Conservation (phyloP, 2,113 vertebrate genomes). For the Mola mola region DNA sequence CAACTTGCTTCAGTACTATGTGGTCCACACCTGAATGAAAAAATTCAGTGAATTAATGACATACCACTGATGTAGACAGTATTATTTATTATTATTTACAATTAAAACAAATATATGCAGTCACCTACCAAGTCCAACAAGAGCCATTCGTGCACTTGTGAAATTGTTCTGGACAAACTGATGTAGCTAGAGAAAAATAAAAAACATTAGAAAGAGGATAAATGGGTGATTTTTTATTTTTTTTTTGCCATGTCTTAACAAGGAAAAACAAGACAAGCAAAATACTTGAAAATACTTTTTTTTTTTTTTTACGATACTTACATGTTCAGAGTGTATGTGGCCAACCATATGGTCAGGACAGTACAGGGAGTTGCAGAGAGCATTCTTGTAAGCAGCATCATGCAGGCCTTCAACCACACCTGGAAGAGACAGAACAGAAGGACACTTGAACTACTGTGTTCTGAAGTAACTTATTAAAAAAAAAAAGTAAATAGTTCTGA, state of each 20-base stretch:
- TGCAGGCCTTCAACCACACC: slow-evolving; percentile 92
- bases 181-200: slow-evolving; percentile 69
- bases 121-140: slow-evolving; percentile 91
- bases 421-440: slow-evolving; percentile 54
- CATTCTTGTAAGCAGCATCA: slow-evolving; percentile 88
- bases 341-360: slow-evolving; percentile 92
- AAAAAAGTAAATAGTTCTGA: background rate
- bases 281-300: background rate
- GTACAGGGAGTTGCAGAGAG: slow-evolving; percentile 92
- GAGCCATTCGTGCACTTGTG: slow-evolving; percentile 94
- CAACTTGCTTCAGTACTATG: slow-evolving; percentile 88
- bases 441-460: too few species aligned
- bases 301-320: too few species aligned
- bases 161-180: slow-evolving; percentile 82
- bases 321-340: slow-evolving; percentile 89
- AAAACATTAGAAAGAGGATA: background rate
- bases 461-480: background rate
- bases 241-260: too few species aligned
- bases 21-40: slow-evolving; percentile 88
- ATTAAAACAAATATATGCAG: background rate
- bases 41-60: background rate
- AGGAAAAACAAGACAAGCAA: too few species aligned
- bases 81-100: too few species aligned
- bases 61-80: too few species aligned
- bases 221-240: too few species aligned